phyloP scores from a whole-genome alignment of 2,888 invertebrate genomes.

The Koerneria pararmatus region DNA sequence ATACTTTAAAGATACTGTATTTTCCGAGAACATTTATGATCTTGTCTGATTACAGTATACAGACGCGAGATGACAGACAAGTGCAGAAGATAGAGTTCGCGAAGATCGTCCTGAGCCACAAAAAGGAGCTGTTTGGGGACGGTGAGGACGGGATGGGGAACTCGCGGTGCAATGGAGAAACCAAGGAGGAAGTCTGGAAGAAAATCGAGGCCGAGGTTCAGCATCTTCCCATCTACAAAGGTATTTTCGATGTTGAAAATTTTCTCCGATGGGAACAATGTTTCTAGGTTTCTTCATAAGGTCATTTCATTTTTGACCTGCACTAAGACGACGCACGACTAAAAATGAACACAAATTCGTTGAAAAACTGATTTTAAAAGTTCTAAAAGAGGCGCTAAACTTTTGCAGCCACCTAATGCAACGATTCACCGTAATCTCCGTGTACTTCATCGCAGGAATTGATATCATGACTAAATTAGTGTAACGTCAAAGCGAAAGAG shows the following conservation, averaged over 20 bases:
- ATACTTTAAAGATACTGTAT: no score
- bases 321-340: no score
- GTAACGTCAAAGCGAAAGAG: no score
- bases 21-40: no score
- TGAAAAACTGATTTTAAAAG: no score
- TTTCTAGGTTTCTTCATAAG: not conserved
- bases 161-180: not conserved
- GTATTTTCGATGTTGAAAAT: not conserved
- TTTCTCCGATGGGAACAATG: not conserved
- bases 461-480: no score
- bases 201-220: constrained; percentile 31
- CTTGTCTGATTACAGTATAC: no score
- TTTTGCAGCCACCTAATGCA: no score
- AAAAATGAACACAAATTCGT: no score
- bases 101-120: constrained; percentile 30
- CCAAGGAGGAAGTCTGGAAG: constrained; percentile 38
- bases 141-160: constrained; percentile 15
- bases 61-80: constrained; percentile 30
- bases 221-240: constrained; percentile 28
- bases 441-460: no score
- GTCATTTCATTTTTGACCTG: not conserved
- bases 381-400: no score
- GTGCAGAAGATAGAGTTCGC: constrained; percentile 35
- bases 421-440: no score
- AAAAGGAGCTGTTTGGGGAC: constrained; percentile 33